Base-by-base conservation (phyloP, 2,113 vertebrate genomes). In the Microcebus murinus region DNA sequence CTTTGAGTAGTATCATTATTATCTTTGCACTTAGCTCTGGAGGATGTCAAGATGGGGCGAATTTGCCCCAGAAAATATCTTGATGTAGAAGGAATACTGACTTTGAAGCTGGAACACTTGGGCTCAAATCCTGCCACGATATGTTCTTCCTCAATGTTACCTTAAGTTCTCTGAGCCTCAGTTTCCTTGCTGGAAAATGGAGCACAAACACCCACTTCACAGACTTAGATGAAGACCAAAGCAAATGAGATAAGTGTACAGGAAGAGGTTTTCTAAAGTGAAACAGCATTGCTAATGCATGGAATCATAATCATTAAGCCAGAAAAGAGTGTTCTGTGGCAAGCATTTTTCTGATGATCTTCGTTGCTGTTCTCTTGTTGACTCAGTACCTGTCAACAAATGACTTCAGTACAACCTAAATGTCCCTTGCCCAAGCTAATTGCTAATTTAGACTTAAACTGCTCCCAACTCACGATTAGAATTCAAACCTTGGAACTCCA, bases 401-500 rank as follows among this genome's bases (percentile, higher is more conserved):
- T 73, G 91, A 96, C 96, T 96, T 95, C 57, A 29, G 76, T 89
- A 95, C 94, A 96, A 84, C 89, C 91, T 48, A 81, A 76, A 79
- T 84, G 85, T 92, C 96, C 92, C 90, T 84, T 67, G 95, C 86
- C 39, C 95, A 57, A 84, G 95, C 93, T 96, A 95, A 93, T 86
- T 76, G 83, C 87, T 96, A 87, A 94, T 96, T 97, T 96, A 95
- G 92, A 79, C 90, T 96, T 97, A 96, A 93, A 96, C 55, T 87
- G 92, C 87, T 81, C 96, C 90, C 88, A 57, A 39, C 65, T 94
- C 65, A 34, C 3, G 31, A 65, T 97, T 95, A 97, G 95, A 98
- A 94, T 88, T 97, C 88, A 97, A 96, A 73, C 95, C 97, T 95
- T 97, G 87, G 82, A 92, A 96, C 84, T 91, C 77, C 96, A 97